Evolutionary conservation across 2,797 vertebrate species (phyloP).

Genomic region (Rhinophrynus dorsalis): DNA sequence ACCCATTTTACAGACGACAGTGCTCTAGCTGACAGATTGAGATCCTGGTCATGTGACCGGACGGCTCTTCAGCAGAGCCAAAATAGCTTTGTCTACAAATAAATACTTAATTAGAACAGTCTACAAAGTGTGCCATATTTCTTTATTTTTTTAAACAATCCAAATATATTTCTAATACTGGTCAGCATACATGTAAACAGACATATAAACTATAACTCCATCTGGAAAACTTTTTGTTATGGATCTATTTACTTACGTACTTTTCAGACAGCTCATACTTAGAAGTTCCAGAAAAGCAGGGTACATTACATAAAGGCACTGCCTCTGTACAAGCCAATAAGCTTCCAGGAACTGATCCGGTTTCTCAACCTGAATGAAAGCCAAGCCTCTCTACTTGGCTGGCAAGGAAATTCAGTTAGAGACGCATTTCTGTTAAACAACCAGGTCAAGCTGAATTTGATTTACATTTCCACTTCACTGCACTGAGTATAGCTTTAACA

Average conservation of each 20-base stretch:
- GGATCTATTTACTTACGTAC: not conserved
- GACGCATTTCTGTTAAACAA: not conserved
- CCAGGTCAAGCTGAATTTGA: slow-evolving; percentile 31
- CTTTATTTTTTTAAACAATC: no score
- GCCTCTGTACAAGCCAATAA: slow-evolving; percentile 61
- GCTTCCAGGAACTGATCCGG: slow-evolving; percentile 57
- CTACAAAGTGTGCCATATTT: no score
- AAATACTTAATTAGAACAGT: no score
- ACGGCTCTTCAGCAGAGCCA: no score
- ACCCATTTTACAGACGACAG: no score
- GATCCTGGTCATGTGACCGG: no score
- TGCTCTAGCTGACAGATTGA: no score
- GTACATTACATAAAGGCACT: slow-evolving; percentile 15
- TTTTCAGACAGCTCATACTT: not conserved
- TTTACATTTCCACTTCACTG: slow-evolving; percentile 42
- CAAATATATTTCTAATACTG: no score
- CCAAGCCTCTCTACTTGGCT: not conserved
- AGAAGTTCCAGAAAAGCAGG: not conserved
- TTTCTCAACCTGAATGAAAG: not conserved
- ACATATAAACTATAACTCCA: no score
- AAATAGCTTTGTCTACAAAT: no score
- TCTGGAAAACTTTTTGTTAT: not conserved
- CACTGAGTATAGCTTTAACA: slow-evolving; percentile 9
- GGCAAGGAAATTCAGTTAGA: not conserved
- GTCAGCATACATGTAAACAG: no score